A percentile compares a stretch with the other conserved stretches of the same genome.
Evolutionary conservation across 1,140 invertebrate genomes (phyloP).

Genomic region (Pseudachorutes palmiensis): DNA sequence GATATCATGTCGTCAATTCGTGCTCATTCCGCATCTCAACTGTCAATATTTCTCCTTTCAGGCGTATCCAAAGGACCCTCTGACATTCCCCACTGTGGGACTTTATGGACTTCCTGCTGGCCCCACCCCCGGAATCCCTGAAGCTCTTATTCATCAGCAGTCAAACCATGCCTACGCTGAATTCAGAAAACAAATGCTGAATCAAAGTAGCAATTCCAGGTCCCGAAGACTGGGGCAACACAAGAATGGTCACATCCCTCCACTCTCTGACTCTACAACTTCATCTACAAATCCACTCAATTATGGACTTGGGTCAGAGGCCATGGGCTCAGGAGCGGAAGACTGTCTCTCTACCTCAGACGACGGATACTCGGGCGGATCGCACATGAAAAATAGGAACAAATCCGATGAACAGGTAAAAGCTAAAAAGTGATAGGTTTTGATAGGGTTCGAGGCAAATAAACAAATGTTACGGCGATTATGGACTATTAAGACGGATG

Average conservation of each 20-base stretch:
- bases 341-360: conserved; percentile 31
- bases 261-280: background rate
- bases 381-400: background rate
- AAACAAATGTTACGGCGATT: background rate
- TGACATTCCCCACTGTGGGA: conserved; percentile 49
- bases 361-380: conserved; percentile 20
- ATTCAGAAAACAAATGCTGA: conserved; percentile 57
- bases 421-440: background rate
- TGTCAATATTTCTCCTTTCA: conserved; percentile 43
- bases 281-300: conserved; percentile 4
- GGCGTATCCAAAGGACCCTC: conserved; percentile 60
- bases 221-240: background rate
- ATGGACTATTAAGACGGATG: too few species aligned
- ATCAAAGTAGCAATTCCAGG: conserved; percentile 45
- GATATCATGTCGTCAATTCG: too few species aligned
- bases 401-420: conserved; percentile 37
- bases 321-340: conserved; percentile 20
- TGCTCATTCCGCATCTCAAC: too few species aligned
- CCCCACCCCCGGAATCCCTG: conserved; percentile 41
- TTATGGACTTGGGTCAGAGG: background rate
- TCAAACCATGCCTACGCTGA: conserved; percentile 49
- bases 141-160: conserved; percentile 37
- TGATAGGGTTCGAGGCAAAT: background rate
- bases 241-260: background rate
- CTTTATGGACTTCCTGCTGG: conserved; percentile 39